phyloP scores from a whole-genome alignment of 2,113 vertebrate species.

The Ailurus styani region DNA sequence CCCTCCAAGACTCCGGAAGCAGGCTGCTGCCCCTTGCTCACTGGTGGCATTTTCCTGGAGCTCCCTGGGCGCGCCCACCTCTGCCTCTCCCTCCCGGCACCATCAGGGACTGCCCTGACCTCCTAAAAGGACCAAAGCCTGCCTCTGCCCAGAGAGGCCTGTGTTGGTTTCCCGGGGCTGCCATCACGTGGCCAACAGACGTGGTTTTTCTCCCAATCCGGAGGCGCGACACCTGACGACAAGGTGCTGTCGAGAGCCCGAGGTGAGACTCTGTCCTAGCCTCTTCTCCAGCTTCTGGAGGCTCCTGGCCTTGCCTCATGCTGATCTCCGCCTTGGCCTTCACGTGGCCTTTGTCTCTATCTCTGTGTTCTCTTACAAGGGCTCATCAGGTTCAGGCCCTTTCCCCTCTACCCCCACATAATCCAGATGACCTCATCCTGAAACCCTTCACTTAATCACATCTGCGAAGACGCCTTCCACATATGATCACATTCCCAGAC shows the following conservation, averaged over 20 bases:
- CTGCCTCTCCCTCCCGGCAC: not conserved
- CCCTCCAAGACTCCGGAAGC: not conserved
- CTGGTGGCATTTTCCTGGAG: rapidly evolving
- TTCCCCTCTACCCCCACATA: not conserved
- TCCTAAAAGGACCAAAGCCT: not conserved
- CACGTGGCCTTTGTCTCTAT: not conserved
- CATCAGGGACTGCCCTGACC: not conserved
- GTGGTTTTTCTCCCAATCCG: not conserved
- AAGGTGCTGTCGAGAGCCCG: not conserved
- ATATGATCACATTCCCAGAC: too few relatives aligned
- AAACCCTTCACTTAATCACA: not conserved
- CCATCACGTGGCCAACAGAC: not conserved
- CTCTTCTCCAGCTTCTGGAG: too few relatives aligned
- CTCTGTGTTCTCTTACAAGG: not conserved
- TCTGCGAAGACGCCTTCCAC: not conserved
- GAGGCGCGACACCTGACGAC: not conserved
- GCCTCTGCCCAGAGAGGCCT: not conserved
- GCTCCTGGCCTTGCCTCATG: not conserved
- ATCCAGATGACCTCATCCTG: not conserved
- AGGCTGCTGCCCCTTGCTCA: not conserved
- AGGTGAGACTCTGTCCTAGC: rapidly evolving
- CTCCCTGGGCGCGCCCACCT: rapidly evolving
- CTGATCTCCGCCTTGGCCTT: not conserved
- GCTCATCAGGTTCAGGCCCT: not conserved
- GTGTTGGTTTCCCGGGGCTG: not conserved